A percentile compares a stretch with the other conserved stretches of the same genome.
These are phyloP conservation scores for Oryzias curvinotus DNA, from an alignment of 2,113 vertebrate species.

Conservation along the genomic window DNA sequence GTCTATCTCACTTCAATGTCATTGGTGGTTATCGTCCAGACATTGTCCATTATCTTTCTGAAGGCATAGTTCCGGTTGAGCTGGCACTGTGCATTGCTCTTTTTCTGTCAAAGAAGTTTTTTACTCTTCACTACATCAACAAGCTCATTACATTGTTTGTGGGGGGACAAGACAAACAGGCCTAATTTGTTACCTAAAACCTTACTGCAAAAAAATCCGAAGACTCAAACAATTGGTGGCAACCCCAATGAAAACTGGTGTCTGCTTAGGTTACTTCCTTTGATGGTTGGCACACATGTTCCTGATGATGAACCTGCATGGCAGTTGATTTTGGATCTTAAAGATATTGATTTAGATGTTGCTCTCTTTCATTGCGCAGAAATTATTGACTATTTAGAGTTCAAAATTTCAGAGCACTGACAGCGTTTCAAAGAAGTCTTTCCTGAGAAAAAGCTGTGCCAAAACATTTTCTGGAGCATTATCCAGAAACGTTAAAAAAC, in stretches of 20 bases:
- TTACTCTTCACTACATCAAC: neutral
- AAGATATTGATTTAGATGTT: neutral
- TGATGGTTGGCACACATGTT: neutral
- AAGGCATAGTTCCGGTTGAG: neutral
- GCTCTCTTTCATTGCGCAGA: no score
- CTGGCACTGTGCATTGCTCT: neutral
- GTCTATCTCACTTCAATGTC: neutral
- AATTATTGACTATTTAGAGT: no score
- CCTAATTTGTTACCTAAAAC: neutral
- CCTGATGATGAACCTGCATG: neutral
- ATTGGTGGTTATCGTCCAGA: neutral
- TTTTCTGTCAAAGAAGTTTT: neutral
- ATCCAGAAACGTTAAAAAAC: no score
- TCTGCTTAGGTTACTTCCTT: neutral
- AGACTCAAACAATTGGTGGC: neutral
- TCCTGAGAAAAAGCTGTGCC: no score
- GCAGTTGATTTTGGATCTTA: neutral
- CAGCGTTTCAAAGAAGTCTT: no score
- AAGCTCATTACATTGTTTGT: neutral
- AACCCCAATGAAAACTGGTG: neutral
- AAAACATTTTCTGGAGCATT: no score
- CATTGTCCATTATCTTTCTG: neutral
- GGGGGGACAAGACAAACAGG: neutral
- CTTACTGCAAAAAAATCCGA: neutral
- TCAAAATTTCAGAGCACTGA: no score